phyloP scores from a whole-genome alignment of 2,888 invertebrate species.

The Salpingus planirostris region DNA sequence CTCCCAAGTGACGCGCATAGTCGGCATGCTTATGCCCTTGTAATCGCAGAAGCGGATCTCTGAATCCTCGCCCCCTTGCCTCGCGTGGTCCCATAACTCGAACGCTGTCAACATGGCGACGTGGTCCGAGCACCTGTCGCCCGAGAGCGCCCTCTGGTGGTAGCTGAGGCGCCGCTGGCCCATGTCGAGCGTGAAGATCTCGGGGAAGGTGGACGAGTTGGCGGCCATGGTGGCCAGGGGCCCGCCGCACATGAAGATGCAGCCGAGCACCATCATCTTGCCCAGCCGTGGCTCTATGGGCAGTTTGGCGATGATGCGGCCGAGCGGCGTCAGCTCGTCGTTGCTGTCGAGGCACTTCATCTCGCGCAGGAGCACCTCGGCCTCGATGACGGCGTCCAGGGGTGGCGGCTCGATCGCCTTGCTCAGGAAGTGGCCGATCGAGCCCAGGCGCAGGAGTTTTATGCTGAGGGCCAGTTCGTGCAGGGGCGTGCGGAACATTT shows the following conservation, averaged over 20 bases:
- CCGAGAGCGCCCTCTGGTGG: slow-evolving; percentile 81
- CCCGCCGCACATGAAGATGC: slow-evolving; percentile 83
- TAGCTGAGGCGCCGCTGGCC: slow-evolving; percentile 66
- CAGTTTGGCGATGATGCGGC: slow-evolving; percentile 84
- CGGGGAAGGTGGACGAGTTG: slow-evolving; percentile 89
- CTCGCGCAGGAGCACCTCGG: slow-evolving; percentile 74
- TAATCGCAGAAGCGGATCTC: slow-evolving; percentile 84
- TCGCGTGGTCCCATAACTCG: slow-evolving; percentile 70
- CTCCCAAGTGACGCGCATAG: slow-evolving; percentile 84
- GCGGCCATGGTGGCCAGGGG: slow-evolving; percentile 91
- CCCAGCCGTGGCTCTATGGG: slow-evolving; percentile 95
- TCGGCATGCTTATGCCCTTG: slow-evolving; percentile 79
- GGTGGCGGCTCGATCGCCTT: slow-evolving; percentile 96
- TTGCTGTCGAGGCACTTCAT: slow-evolving; percentile 83
- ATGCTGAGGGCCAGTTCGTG: slow-evolving; percentile 91
- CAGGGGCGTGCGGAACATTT: slow-evolving; percentile 95
- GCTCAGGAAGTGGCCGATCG: slow-evolving; percentile 88
- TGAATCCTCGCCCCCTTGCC: slow-evolving; percentile 59
- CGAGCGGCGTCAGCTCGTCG: slow-evolving; percentile 88
- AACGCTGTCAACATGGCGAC: slow-evolving; percentile 90
- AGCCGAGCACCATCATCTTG: slow-evolving; percentile 97
- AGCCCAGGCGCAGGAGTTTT: slow-evolving; percentile 81
- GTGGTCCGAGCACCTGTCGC: slow-evolving; percentile 86
- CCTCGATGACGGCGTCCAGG: slow-evolving; percentile 95
- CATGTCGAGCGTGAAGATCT: slow-evolving; percentile 80